phyloP scores from a whole-genome alignment of 1,140 invertebrate species.

The Drosophila pruinosa region DNA sequence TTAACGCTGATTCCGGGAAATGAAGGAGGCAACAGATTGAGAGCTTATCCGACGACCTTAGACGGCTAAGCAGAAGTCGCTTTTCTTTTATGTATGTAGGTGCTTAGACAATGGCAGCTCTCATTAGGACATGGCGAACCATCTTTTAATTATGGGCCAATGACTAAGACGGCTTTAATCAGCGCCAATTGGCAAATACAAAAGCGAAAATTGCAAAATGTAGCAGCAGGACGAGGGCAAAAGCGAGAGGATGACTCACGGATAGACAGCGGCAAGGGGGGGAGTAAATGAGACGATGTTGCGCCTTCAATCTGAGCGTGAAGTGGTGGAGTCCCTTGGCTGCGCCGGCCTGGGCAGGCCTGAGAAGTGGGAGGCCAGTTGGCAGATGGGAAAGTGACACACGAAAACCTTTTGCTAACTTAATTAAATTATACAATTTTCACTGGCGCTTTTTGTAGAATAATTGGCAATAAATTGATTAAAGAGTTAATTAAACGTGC shows the following conservation, averaged over 20 bases:
- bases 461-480: slow-evolving; percentile 80
- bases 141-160: slow-evolving; percentile 74
- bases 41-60: not conserved
- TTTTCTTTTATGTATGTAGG: slow-evolving; percentile 1
- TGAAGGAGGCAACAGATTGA: not conserved
- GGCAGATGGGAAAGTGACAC: slow-evolving; percentile 32
- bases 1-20: not conserved
- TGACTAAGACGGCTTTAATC: slow-evolving; percentile 72
- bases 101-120: slow-evolving; percentile 10
- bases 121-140: slow-evolving; percentile 57
- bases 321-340: not conserved
- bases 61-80: not conserved
- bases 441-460: slow-evolving; percentile 74
- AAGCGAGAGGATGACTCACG: not conserved
- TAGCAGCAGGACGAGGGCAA: not conserved
- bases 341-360: not conserved
- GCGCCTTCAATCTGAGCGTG: not conserved
- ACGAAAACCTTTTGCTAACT: slow-evolving; percentile 78
- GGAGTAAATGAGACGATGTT: not conserved
- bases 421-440: slow-evolving; percentile 79
- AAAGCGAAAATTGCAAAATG: slow-evolving; percentile 71
- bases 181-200: slow-evolving; percentile 76
- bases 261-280: not conserved
- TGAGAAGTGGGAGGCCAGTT: not conserved
- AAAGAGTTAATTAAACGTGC: slow-evolving; percentile 75